Conservation (phyloP, 2,797 vertebrate species). For the Holocentrus rufus region DNA sequence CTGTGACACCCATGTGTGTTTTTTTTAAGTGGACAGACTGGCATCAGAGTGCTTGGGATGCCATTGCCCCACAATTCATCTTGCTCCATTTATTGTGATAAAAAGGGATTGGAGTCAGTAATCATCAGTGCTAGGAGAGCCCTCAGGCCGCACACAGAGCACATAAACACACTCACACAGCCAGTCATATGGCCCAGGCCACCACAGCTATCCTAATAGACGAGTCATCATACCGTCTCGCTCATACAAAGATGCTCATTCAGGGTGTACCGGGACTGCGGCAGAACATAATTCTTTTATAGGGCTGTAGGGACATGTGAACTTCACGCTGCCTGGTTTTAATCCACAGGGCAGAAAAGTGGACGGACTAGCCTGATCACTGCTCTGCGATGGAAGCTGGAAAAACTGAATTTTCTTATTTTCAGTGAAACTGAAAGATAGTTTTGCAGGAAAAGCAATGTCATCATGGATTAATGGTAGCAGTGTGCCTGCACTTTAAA, state of each 20-base stretch:
- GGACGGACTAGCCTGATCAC: slow-evolving; percentile 9
- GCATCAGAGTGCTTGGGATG: background rate
- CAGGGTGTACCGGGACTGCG: slow-evolving; percentile 47
- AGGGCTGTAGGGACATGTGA: slow-evolving; percentile 48
- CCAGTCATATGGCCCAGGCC: slow-evolving; percentile 66
- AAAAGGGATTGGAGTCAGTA: slow-evolving; percentile 11
- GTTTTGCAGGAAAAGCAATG: slow-evolving; percentile 1
- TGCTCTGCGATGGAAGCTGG: background rate
- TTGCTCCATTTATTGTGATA: slow-evolving; percentile 7
- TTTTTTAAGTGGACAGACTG: background rate
- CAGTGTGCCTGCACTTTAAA: background rate
- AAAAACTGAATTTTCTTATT: slow-evolving; percentile 4
- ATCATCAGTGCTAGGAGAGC: slow-evolving; percentile 11
- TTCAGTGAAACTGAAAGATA: background rate
- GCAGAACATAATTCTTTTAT: slow-evolving; percentile 40
- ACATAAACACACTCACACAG: slow-evolving; percentile 38
- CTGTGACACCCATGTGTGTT: background rate
- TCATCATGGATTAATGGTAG: background rate
- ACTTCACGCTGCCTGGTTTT: slow-evolving; percentile 39
- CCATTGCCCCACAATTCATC: slow-evolving; percentile 1
- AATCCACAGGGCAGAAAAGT: slow-evolving; percentile 44
- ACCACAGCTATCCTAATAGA: slow-evolving; percentile 46
- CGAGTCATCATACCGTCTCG: slow-evolving; percentile 23
- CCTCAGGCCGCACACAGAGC: slow-evolving; percentile 26
- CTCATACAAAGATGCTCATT: slow-evolving; percentile 73